Percentiles rank a stretch among this genome's conserved stretches.
Conservation (phyloP, 35 echinoderm and acorn worm genomes). For the Hemicentrotus pulcherrimus region DNA sequence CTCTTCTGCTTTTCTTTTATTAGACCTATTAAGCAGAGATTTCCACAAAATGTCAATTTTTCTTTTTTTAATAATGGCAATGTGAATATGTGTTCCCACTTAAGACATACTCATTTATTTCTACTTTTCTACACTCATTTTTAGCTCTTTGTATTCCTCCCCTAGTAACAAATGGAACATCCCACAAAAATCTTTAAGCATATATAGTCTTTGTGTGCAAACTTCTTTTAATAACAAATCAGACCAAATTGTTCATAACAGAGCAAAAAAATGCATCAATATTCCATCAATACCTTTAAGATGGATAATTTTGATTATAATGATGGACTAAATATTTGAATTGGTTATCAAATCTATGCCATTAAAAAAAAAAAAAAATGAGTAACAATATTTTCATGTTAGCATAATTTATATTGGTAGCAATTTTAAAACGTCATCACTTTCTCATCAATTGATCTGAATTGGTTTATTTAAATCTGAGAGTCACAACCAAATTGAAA, state of each 20-base stretch:
- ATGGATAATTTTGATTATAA: background rate
- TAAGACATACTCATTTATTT: no score
- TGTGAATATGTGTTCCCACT: no score
- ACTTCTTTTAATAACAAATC: background rate
- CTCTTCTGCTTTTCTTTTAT: background rate
- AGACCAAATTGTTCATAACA: background rate
- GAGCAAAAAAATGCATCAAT: no score
- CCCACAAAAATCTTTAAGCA: background rate
- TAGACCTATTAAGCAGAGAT: no score
- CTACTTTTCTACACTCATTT: background rate
- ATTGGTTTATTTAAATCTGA: background rate
- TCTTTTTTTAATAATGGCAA: no score
- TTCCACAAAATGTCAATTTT: no score
- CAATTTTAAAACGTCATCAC: no score
- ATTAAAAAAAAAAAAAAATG: no score
- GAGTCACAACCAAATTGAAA: background rate
- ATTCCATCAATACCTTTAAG: no score
- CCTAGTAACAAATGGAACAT: constrained; percentile 4
- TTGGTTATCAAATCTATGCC: no score
- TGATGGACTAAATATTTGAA: background rate
- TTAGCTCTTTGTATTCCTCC: background rate
- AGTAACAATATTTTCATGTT: no score
- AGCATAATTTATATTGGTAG: no score
- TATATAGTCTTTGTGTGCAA: background rate
- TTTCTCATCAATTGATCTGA: background rate